Evolutionary conservation across 2,888 invertebrate species (phyloP).

Genomic region (Drosophila neotestacea): DNA sequence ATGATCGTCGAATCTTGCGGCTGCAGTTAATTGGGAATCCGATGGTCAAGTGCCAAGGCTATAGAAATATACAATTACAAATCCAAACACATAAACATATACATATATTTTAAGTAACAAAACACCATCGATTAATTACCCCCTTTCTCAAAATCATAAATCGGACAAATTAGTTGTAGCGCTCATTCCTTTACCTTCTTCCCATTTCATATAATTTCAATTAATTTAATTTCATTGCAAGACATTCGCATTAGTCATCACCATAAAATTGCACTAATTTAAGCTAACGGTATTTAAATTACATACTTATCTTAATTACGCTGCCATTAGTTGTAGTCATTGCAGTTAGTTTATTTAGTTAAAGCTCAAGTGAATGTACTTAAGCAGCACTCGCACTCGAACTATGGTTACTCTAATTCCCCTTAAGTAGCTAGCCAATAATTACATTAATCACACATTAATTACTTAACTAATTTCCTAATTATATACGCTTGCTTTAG

Average conservation of each 20-base stretch:
- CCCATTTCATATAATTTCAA: conserved; percentile 61
- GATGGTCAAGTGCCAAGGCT: conserved; percentile 25
- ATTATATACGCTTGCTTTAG: conserved; percentile 12
- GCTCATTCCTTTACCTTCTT: conserved; percentile 20
- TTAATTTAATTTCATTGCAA: conserved; percentile 32
- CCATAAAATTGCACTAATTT: conserved; percentile 29
- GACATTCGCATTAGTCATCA: conserved; percentile 28
- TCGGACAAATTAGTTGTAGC: conserved; percentile 70
- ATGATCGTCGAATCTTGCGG: conserved; percentile 97
- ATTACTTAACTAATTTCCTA: conserved; percentile 12
- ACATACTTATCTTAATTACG: conserved; percentile 37
- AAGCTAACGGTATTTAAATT: conserved; percentile 33
- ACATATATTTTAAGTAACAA: conserved; percentile 15
- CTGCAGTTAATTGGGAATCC: conserved; percentile 88
- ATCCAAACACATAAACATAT: conserved; percentile 1
- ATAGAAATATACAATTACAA: background rate
- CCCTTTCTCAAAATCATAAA: conserved; percentile 18
- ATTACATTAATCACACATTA: conserved; percentile 9
- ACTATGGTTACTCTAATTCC: conserved; percentile 40
- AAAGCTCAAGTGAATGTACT: conserved; percentile 63
- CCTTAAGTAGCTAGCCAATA: conserved; percentile 41
- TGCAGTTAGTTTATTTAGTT: conserved; percentile 38
- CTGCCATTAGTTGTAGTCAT: conserved; percentile 69
- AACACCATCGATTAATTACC: conserved; percentile 21
- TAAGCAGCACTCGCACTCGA: conserved; percentile 58